phyloP scores from a whole-genome alignment of 2,797 vertebrate species.

The Semotilus atromaculatus region DNA sequence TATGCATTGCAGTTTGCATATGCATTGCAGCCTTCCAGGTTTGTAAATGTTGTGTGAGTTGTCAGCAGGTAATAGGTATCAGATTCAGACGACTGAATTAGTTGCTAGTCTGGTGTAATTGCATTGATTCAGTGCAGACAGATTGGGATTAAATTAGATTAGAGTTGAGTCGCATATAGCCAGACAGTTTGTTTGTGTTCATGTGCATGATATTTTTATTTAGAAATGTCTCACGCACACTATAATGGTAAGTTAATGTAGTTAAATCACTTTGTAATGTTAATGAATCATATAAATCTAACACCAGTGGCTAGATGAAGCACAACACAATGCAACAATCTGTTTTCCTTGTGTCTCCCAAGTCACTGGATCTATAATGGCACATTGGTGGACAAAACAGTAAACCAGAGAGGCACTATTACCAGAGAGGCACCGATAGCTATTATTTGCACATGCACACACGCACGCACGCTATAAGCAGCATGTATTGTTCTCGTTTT shows the following conservation, averaged over 20 bases:
- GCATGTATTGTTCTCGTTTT: conserved; percentile 11
- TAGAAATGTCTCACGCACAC: not conserved
- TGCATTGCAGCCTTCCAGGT: not conserved
- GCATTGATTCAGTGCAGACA: conserved; percentile 26
- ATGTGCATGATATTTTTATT: not conserved
- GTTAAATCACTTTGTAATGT: conserved; percentile 4
- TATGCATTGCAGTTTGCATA: not conserved
- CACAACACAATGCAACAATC: conserved; percentile 7
- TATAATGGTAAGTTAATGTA: not conserved
- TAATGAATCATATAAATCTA: not conserved
- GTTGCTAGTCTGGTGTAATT: not conserved
- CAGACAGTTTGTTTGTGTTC: not conserved
- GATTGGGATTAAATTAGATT: conserved; percentile 38
- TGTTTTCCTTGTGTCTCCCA: not conserved
- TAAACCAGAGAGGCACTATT: conserved; percentile 12
- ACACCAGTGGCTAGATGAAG: not conserved
- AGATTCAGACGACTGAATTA: not conserved
- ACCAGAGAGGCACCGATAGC: not conserved
- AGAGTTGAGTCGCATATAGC: not conserved
- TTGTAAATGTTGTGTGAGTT: not conserved
- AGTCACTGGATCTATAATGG: conserved; percentile 7
- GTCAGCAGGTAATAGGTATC: not conserved
- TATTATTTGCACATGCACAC: not conserved
- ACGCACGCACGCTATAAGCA: not conserved
- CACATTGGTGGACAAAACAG: conserved; percentile 8